Percentiles rank a stretch among this genome's conserved stretches.
phyloP scores from a whole-genome alignment of 2,113 vertebrate species.

The Hippocampus mohnikei region DNA sequence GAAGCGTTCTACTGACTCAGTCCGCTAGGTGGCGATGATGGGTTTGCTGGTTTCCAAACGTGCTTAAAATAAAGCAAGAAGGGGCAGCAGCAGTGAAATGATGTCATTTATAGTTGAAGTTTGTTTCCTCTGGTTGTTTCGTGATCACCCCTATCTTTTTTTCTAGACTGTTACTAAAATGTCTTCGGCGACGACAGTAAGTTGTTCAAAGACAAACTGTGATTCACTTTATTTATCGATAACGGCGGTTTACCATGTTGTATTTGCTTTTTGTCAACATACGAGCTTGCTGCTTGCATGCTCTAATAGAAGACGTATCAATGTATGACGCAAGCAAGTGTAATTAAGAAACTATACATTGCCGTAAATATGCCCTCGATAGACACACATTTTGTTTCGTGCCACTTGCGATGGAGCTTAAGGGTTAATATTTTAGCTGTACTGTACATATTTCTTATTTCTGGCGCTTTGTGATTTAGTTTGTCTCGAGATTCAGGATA shows the following conservation, averaged over 20 bases:
- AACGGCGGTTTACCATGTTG: not conserved
- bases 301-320: not conserved
- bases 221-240: not conserved
- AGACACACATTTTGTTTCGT: not conserved
- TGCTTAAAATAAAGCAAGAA: not conserved
- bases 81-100: not conserved
- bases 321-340: not conserved
- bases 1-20: not conserved
- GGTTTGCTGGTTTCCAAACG: not conserved
- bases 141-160: not conserved
- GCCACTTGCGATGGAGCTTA: too few species aligned
- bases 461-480: too few species aligned
- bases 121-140: not conserved
- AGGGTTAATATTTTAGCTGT: too few species aligned
- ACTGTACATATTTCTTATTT: too few species aligned
- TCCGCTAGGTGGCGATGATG: not conserved
- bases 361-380: not conserved
- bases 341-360: not conserved
- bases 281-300: not conserved
- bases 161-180: conserved; percentile 23
- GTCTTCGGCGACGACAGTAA: conserved; percentile 52
- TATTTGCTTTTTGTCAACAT: not conserved
- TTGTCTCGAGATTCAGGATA: too few species aligned
- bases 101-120: not conserved
- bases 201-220: not conserved